Evolutionary conservation across 2,113 vertebrate species (phyloP), one percentile per base, ranked within the genome.

Genomic region (Saguinus midas): DNA sequence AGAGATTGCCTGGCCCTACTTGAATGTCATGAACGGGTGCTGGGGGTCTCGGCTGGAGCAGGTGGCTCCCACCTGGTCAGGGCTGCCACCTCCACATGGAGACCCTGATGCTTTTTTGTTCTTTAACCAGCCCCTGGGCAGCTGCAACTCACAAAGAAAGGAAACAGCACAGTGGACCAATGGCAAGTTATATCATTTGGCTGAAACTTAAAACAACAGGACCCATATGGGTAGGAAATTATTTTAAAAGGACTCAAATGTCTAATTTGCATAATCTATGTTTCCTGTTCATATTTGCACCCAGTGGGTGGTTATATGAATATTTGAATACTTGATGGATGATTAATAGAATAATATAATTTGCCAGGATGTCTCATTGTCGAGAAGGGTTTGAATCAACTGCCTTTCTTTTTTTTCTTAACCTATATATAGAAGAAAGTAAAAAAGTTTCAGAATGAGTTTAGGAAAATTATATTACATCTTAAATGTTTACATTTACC

Each of bases 201-300:
- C 50, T 35, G 72, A 79, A 79, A 78, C 86, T 58, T 78, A 82
- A 86, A 92, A 72, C 93, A 80, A 78, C 95, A 94, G 76, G 55
- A 83, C 76, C 87, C 97, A 96, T 97, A 97, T 93, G 97, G 95
- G 73, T 13, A 96, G 89, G 91, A 91, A 94, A 93, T 95, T 91
- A 94, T 95, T 91, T 96, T 73, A 66, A 93, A 95, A 88, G 50
- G 76, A 81, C 72, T 43, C 66, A 98, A 97, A 98, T 96, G 97
- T 95, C 97, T 96, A 25, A 97, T 97, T 97, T 97, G 87, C 97
- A 98, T 97, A 93, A 75, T 23, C 55, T 85, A 45, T 61, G 68
- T 78, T 90, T 93, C 90, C 79, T 50, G 32, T 91, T 97, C 95
- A 1, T 83, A 29, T 57, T 70, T 83, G 35, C 4, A 75, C 79